Base-by-base conservation (phyloP, 2,113 vertebrate genomes). In the Stomatorhinus ivindoensis region DNA sequence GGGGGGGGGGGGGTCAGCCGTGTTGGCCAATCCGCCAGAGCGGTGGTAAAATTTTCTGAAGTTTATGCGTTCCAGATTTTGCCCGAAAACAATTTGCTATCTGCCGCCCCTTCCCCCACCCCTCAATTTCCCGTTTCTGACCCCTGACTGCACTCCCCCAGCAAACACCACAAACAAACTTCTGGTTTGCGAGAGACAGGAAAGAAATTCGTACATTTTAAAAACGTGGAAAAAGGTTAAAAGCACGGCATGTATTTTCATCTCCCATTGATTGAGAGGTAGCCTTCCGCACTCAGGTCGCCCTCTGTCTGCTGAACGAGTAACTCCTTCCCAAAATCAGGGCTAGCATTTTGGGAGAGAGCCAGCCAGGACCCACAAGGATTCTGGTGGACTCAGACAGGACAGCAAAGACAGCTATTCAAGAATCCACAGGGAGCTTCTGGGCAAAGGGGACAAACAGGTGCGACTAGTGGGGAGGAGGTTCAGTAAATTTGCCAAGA, bases 31-130 rank as follows among this genome's bases (percentile, higher is more conserved):
- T 97, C 90, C 95, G 93, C 94, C 92, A 91, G 7, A 91, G 90
- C 90, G 92, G 88, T 91, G 93, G 92, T 94, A 95, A 93, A 92
- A 95, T 95, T 93, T 95, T 94, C 94, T 94, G 95, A 95, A 94
- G 94, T 95, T 97, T 97, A 97, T 97, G 94, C 96, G 95, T 97
- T 97, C 97, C 97, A 97, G 97, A 97, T 97, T 97, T 97, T 93
- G 90, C 92, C 91, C 89, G 50, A 90, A 93, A 94, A 93, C 88
- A 86, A 93, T 90, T 90, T 69, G 65, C 58, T 87, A 90, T 92
- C 91, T 92, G 90, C 50, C 47, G 10, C 47, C 65, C 44, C 86
- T 39, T 1, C 58, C 65, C 44, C 86, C 47, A 1, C 1, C 21
- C 58, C 58, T 0, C 24, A n/a, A 27, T 88, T 53, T 89, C 86